Percentiles rank a stretch among this genome's conserved stretches.
Conservation (phyloP, 2,888 invertebrate species). For the Hirtodrosophila alboralis region DNA sequence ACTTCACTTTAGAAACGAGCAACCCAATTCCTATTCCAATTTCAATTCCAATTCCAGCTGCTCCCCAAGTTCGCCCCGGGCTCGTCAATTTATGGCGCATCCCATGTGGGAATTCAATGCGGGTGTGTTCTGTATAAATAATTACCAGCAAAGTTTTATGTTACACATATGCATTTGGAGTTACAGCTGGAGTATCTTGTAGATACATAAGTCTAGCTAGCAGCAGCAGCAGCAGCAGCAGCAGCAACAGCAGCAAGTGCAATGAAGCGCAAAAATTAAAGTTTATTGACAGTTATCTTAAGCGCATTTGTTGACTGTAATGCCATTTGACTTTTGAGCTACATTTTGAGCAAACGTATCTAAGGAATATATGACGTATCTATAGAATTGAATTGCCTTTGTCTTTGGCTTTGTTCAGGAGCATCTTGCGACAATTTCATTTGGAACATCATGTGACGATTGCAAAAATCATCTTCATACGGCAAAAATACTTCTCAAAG, state of each 20-base stretch:
- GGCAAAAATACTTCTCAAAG: slow-evolving; percentile 9
- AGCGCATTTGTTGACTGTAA: slow-evolving; percentile 62
- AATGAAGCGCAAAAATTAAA: slow-evolving; percentile 67
- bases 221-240: no score
- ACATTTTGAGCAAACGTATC: slow-evolving; percentile 29
- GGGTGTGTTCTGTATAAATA: slow-evolving; percentile 74
- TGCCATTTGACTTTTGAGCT: slow-evolving; percentile 59
- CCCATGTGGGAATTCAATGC: slow-evolving; percentile 69
- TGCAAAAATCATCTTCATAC: slow-evolving; percentile 16
- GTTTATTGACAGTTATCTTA: slow-evolving; percentile 75
- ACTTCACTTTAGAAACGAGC: slow-evolving; percentile 44
- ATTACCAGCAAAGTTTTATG: slow-evolving; percentile 75
- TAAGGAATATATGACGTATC: not conserved
- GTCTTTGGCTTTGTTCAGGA: slow-evolving; percentile 26
- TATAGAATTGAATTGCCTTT: slow-evolving; percentile 14
- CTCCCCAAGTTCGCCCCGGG: slow-evolving; percentile 12
- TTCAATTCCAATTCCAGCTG: not conserved
- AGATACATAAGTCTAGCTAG: slow-evolving; percentile 26
- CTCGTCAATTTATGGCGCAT: slow-evolving; percentile 66
- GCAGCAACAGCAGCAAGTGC: no score
- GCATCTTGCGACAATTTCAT: slow-evolving; percentile 11
- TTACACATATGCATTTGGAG: slow-evolving; percentile 49
- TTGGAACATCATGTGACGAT: slow-evolving; percentile 36
- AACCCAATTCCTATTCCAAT: not conserved
- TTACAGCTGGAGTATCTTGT: slow-evolving; percentile 28